Evolutionary conservation across 23 tunicate genomes (phyloP).

Genomic region (Botrylloides violaceus): DNA sequence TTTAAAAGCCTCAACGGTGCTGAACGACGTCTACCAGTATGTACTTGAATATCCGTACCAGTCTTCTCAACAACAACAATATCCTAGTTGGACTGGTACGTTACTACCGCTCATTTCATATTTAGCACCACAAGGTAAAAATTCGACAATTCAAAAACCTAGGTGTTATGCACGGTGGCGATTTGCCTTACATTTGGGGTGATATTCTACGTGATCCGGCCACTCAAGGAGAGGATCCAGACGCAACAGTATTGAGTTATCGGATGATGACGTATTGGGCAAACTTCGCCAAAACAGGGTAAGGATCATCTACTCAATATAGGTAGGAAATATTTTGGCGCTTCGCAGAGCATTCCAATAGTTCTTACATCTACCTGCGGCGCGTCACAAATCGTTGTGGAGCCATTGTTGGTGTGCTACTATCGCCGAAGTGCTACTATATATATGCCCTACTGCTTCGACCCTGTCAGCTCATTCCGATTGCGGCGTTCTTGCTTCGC

Average conservation of each 20-base stretch:
- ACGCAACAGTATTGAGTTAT: constrained; percentile 20
- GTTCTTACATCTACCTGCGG: background rate
- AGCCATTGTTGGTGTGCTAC: no score
- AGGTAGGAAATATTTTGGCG: background rate
- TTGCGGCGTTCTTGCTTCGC: no score
- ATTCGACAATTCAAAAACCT: no score
- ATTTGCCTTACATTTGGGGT: constrained; percentile 46
- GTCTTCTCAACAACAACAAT: constrained; percentile 15
- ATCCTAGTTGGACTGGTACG: constrained; percentile 34
- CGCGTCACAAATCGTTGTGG: no score
- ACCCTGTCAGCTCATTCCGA: no score
- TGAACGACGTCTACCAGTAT: constrained; percentile 29
- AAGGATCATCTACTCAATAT: background rate
- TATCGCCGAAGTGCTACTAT: no score
- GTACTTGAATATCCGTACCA: constrained; percentile 8
- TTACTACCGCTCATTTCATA: background rate
- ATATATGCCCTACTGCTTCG: no score
- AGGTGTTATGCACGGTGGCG: constrained; percentile 47
- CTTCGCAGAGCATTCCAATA: no score
- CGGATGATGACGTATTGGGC: constrained; percentile 39
- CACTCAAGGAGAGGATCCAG: constrained; percentile 26
- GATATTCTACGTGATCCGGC: constrained; percentile 10
- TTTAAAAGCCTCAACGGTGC: constrained; percentile 1
- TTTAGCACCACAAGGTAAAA: background rate
- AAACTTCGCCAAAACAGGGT: constrained; percentile 59